Conservation (phyloP, 1,140 invertebrate genomes). For the Lucilia sericata region DNA sequence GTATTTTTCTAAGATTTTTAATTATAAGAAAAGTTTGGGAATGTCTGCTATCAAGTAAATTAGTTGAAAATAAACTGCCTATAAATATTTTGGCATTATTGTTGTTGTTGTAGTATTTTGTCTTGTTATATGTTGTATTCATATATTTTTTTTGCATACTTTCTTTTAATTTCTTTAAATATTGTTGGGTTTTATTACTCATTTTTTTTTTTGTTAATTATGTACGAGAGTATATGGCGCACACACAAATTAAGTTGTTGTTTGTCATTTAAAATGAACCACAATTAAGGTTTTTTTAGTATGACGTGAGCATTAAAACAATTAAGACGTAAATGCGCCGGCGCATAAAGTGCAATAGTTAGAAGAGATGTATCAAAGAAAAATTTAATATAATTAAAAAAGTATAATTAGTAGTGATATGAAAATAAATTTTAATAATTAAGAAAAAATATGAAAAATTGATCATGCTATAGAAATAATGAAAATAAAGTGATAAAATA, state of each 20-base stretch:
- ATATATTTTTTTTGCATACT: slow-evolving; percentile 2
- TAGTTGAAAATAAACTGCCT: background rate
- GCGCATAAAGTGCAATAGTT: no score
- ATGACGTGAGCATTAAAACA: slow-evolving; percentile 36
- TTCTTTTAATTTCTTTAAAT: background rate
- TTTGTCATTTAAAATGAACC: background rate
- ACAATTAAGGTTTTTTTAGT: slow-evolving; percentile 36
- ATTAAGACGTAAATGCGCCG: slow-evolving; percentile 31
- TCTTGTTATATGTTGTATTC: no score
- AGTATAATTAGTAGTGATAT: no score
- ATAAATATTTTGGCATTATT: background rate
- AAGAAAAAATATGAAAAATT: no score
- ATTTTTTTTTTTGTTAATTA: background rate
- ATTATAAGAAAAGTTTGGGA: background rate
- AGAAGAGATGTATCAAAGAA: no score
- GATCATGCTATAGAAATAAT: background rate
- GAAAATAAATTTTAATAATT: no score
- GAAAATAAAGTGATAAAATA: background rate
- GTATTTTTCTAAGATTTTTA: no score
- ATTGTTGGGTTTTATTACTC: background rate
- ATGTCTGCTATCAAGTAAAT: background rate
- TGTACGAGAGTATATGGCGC: background rate
- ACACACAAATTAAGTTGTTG: slow-evolving; percentile 30
- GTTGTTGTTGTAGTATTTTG: no score
- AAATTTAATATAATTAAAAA: no score